A percentile compares a stretch with the other conserved stretches of the same genome.
Conservation (phyloP, 2,797 vertebrate genomes). For the Leucoraja ocellata region DNA sequence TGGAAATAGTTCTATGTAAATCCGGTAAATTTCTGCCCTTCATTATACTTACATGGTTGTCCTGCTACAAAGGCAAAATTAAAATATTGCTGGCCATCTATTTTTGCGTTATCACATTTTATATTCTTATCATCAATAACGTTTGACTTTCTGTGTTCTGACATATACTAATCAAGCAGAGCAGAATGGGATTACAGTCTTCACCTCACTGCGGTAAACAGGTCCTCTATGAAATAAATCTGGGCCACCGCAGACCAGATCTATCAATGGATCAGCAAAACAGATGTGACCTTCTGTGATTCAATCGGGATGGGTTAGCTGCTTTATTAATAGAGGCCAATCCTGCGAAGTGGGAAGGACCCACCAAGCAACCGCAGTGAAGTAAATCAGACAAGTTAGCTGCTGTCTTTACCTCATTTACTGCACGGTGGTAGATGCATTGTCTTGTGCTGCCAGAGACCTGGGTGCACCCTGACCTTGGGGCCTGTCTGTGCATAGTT, state of each 20-base stretch:
- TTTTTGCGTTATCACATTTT: not conserved
- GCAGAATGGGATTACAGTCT: not conserved
- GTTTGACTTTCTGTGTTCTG: not conserved
- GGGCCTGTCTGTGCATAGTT: no score
- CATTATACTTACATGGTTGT: not conserved
- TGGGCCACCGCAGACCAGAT: not conserved
- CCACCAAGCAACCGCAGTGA: not conserved
- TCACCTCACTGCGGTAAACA: not conserved
- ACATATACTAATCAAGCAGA: not conserved
- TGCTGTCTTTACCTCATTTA: no score
- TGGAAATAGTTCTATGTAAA: conserved; percentile 6
- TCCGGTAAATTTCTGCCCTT: not conserved
- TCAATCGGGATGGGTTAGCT: not conserved
- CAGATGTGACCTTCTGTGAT: no score
- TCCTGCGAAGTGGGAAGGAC: not conserved
- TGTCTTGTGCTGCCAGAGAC: no score
- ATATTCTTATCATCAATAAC: not conserved
- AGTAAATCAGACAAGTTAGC: not conserved
- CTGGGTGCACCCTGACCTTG: no score
- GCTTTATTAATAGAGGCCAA: not conserved
- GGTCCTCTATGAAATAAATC: not conserved
- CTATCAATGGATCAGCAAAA: not conserved
- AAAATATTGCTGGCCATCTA: not conserved
- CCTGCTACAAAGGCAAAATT: not conserved
- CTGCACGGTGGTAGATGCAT: no score